These are phyloP conservation scores for Aproaerema taeniolella DNA, from an alignment of 2,888 invertebrate species.

Conservation along the genomic window DNA sequence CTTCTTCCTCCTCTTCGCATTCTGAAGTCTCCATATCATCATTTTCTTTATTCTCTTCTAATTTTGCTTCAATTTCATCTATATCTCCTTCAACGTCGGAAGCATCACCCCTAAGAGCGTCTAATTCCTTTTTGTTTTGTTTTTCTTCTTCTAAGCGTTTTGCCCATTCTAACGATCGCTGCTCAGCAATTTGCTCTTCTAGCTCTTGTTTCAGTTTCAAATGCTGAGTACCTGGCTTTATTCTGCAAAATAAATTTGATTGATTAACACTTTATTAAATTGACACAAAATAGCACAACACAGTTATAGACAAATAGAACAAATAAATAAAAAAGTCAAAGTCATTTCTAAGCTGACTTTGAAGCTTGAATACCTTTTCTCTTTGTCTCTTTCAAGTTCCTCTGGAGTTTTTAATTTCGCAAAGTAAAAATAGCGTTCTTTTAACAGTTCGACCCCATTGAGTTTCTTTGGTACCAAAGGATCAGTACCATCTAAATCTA, in stretches of 20 bases:
- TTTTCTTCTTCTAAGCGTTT: conserved; percentile 76
- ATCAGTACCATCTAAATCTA: conserved; percentile 48
- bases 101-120: conserved; percentile 42
- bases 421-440: conserved; percentile 85
- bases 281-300: conserved; percentile 2
- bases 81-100: conserved; percentile 58
- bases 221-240: conserved; percentile 83
- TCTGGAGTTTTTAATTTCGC: conserved; percentile 71
- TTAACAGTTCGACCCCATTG: conserved; percentile 81
- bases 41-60: conserved; percentile 43
- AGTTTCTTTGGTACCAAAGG: conserved; percentile 41
- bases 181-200: conserved; percentile 82
- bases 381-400: conserved; percentile 71
- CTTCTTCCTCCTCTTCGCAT: conserved; percentile 67
- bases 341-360: no score
- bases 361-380: conserved; percentile 74
- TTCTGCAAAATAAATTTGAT: conserved; percentile 33
- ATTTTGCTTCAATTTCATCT: conserved; percentile 57
- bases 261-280: background rate
- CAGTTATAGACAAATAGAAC: no score
- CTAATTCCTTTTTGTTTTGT: conserved; percentile 56
- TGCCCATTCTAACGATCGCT: conserved; percentile 83
- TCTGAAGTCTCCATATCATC: conserved; percentile 43
- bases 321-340: no score
- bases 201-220: conserved; percentile 83